Conservation (phyloP, 2,888 invertebrate genomes). For the Lottia gigantea region DNA sequence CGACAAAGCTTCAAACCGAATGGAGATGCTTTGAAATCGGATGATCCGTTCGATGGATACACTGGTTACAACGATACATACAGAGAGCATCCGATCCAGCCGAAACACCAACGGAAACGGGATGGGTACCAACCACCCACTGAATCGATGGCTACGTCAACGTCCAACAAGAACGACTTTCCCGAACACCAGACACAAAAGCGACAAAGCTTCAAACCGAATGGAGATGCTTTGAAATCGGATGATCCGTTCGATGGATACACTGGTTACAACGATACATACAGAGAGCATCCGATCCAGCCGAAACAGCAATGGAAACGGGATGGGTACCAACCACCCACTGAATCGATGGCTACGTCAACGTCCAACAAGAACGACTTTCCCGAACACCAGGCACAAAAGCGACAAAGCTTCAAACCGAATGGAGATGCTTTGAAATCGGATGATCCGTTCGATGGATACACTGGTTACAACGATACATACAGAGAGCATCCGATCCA, state of each 20-base stretch:
- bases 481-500: slow-evolving; percentile 60
- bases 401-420: slow-evolving; percentile 48
- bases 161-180: slow-evolving; percentile 6
- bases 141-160: slow-evolving; percentile 12
- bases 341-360: not conserved
- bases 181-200: not conserved
- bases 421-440: slow-evolving; percentile 36
- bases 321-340: slow-evolving; percentile 35
- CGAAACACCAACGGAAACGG: not conserved
- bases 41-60: slow-evolving; percentile 16
- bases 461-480: slow-evolving; percentile 61
- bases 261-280: slow-evolving; percentile 60
- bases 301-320: slow-evolving; percentile 35
- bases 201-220: not conserved
- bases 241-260: slow-evolving; percentile 52
- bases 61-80: slow-evolving; percentile 18
- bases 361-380: slow-evolving; percentile 51
- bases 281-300: slow-evolving; percentile 50
- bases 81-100: not conserved
- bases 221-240: slow-evolving; percentile 24
- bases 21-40: not conserved
- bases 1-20: not conserved
- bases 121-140: slow-evolving; percentile 1
- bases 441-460: slow-evolving; percentile 56
- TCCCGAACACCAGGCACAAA: slow-evolving; percentile 29